Evolutionary conservation across 2,113 vertebrate genomes (phyloP), one percentile per base, ranked within the genome.

Genomic region (Rattus rattus): DNA sequence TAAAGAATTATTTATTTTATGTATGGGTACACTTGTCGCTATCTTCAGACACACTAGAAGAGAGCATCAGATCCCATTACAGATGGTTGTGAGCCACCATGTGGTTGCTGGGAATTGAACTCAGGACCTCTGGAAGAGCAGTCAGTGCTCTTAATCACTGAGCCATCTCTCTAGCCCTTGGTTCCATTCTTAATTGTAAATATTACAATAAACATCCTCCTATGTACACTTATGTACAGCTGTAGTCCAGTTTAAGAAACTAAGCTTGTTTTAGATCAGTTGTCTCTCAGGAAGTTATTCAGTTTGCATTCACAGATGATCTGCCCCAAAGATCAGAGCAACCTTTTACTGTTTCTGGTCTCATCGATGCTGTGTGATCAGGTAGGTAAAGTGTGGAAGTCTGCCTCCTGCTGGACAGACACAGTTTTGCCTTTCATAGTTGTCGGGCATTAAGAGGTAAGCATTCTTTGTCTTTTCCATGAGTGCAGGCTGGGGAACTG

Each of bases 291-390:
- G 80, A 33, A 22, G 88, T 75, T 91, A 69, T 80, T 24, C 30
- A 54, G 22, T 56, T 97, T 88, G 52, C 59, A 88, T 79, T 84
- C 86, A n/a, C 70, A 91, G 67, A 85, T 49, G 52, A 79, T 47
- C 72, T 94, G 14, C 69, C 87, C 39, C 89, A 28, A 88, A 81
- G 28, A 19, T 89, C 56, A 87, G 73, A 63, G 47, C 77, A 87
- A 77, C 76, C 1, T 24, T 67, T 7, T 56, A 24, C 26, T 65
- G 54, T 72, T 63, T 54, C 92, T 76, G 30, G 61, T 52, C 65
- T 28, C 67, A 49, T 47, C 20, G 22, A 1, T 63, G 10, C 20
- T 81, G 30, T 59, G 79, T 59, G 24, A 70, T 56, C 49, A 80
- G 43, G 13, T 30, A 43, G 43, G 43, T 43, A 43, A 47, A 85